Evolutionary conservation across 2,113 vertebrate genomes (phyloP), one percentile per base, ranked within the genome.

Genomic region (Semnornis frantzii): DNA sequence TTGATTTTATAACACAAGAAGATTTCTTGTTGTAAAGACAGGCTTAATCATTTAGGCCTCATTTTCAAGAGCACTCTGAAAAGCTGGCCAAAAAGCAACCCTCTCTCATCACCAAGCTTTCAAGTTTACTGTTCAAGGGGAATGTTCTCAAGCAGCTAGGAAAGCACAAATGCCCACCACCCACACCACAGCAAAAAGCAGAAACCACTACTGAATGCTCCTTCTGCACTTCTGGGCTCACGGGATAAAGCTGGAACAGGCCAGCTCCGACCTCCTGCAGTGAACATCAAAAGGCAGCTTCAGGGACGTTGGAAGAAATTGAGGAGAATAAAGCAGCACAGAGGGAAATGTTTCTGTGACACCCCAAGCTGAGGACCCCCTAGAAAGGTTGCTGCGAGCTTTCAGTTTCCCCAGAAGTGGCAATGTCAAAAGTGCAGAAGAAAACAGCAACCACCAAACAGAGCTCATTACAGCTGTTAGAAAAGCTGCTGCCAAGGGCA

Each of bases 331-430:
- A 92, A 58, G 1, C 79, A 80, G 59, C 2, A 2, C 85, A 94
- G 88, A 87, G 50, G 39, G 44, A 89, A 89, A 85, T 79, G 82
- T 89, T 96, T 87, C 78, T 84, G 82, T 59, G 82, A 69, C 70
- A 50, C 46, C 55, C 57, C 85, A 71, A 83, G 85, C 48, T 5
- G 3, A 75, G 48, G 33, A 21, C 55, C 39, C 59, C 76, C 59
- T 42, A 89, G 39, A 91, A 89, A 89, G 66, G 37, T 62, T 86
- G 48, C 54, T 44, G 81, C 39, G 63, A 89, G 75, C 50, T 92
- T 75, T 89, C 20, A 15, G 34, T 62, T 87, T 69, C 55, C 50
- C 71, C 71, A 76, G 12, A 81, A 92, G 55, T 9, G 5, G 52
- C 75, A 84, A 87, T 4, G 58, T 71, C 74, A 91, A 93, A 93